phyloP scores from a whole-genome alignment of 2,888 invertebrate species.

The Chloroclystis v-ata region DNA sequence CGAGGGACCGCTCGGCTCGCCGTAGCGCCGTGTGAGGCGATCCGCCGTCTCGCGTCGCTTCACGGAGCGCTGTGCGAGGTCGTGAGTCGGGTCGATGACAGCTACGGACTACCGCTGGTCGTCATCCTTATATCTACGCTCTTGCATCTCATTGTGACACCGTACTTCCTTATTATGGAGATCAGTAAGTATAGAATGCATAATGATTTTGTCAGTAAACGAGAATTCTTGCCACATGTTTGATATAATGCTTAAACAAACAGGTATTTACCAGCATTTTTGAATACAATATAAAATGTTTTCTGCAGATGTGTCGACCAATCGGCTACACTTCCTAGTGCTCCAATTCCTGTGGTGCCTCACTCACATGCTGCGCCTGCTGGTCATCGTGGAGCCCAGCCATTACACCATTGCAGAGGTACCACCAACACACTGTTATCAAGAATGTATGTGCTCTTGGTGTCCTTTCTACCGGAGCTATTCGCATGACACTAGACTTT shows the following conservation, averaged over 20 bases:
- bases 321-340: constrained; percentile 68
- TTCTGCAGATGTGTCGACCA: constrained; percentile 61
- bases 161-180: constrained; percentile 79
- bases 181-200: constrained; percentile 54
- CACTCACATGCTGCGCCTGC: constrained; percentile 73
- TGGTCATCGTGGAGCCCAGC: constrained; percentile 79
- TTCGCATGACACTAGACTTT: too few species aligned
- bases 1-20: constrained; percentile 52
- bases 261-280: too few species aligned
- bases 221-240: too few species aligned
- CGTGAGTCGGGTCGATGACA: constrained; percentile 67
- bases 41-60: constrained; percentile 69
- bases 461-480: too few species aligned
- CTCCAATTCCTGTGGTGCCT: constrained; percentile 78
- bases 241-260: too few species aligned
- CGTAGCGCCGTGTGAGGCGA: constrained; percentile 59
- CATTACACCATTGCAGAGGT: constrained; percentile 76
- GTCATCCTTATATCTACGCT: constrained; percentile 76
- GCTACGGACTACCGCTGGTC: constrained; percentile 75
- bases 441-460: too few species aligned
- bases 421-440: constrained; percentile 3
- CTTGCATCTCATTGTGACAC: constrained; percentile 79
- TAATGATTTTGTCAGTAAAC: too few species aligned
- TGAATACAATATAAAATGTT: too few species aligned
- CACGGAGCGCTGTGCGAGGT: constrained; percentile 75